A percentile compares a stretch with the other conserved stretches of the same genome.
These are phyloP conservation scores for Lepilemur ruficaudatus DNA, from an alignment of 2,797 vertebrate species.

Conservation along the genomic window DNA sequence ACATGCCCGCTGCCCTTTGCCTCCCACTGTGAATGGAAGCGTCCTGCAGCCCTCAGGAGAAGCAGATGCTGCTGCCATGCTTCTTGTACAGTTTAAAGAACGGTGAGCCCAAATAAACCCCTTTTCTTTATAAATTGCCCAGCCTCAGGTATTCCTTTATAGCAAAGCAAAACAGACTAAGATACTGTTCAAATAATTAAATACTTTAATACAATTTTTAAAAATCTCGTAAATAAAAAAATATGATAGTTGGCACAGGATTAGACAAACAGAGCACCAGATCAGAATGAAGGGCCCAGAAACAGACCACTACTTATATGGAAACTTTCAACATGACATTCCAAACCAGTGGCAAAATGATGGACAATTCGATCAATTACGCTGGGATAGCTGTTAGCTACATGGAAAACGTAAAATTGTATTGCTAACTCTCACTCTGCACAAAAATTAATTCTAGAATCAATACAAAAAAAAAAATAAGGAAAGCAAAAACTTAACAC, in stretches of 20 bases:
- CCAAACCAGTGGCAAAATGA: neutral
- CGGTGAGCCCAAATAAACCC: neutral
- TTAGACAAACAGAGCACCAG: neutral
- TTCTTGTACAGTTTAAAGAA: neutral
- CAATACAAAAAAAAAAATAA: neutral
- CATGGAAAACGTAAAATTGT: neutral
- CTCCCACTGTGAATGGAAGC: too few relatives aligned
- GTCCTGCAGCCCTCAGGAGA: too few relatives aligned
- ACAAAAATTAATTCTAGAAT: conserved; percentile 47
- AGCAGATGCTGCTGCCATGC: neutral
- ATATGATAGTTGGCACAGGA: neutral
- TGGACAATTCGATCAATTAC: neutral
- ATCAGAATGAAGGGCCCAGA: neutral
- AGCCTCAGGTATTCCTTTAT: neutral
- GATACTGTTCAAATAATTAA: neutral
- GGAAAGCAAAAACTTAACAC: conserved; percentile 37
- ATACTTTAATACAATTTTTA: neutral
- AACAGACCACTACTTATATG: neutral
- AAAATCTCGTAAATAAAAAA: neutral
- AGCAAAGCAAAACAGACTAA: neutral
- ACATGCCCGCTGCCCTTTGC: too few relatives aligned
- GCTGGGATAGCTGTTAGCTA: neutral
- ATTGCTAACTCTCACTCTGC: neutral
- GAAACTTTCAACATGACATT: neutral
- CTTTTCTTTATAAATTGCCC: neutral